Conservation (phyloP, 2,888 invertebrate genomes). For the Exephanes ischioxanthus region DNA sequence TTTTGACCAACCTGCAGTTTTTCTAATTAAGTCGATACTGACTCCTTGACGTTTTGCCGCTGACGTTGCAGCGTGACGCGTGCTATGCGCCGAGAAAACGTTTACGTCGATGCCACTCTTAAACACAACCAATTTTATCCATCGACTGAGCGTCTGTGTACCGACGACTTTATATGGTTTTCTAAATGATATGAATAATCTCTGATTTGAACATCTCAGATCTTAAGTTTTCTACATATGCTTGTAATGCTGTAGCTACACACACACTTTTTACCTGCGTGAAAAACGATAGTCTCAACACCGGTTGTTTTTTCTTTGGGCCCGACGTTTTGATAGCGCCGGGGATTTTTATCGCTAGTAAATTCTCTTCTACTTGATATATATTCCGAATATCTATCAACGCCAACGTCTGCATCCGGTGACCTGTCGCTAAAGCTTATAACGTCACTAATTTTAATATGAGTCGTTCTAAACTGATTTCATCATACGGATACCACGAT, state of each 20-base stretch:
- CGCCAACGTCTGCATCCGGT: slow-evolving; percentile 64
- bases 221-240: slow-evolving; percentile 59
- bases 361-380: slow-evolving; percentile 53
- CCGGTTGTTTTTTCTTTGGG: slow-evolving; percentile 38
- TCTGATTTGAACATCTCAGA: slow-evolving; percentile 19
- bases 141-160: slow-evolving; percentile 59
- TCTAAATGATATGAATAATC: slow-evolving; percentile 50
- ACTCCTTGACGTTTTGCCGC: slow-evolving; percentile 1
- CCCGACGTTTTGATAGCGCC: slow-evolving; percentile 61
- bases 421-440: slow-evolving; percentile 60
- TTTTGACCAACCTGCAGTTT: slow-evolving; percentile 12
- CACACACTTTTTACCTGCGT: slow-evolving; percentile 53
- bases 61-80: slow-evolving; percentile 5
- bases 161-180: slow-evolving; percentile 56
- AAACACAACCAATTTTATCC: slow-evolving; percentile 52
- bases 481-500: slow-evolving; percentile 51
- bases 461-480: slow-evolving; percentile 42
- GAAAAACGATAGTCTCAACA: slow-evolving; percentile 49
- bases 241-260: slow-evolving; percentile 25
- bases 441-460: slow-evolving; percentile 53
- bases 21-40: background rate
- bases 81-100: slow-evolving; percentile 11
- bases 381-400: slow-evolving; percentile 63
- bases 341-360: slow-evolving; percentile 55
- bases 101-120: slow-evolving; percentile 34